These are phyloP conservation scores for Tanaodytes sp. DNA, from an alignment of 2,888 invertebrate species.

Conservation along the genomic window DNA sequence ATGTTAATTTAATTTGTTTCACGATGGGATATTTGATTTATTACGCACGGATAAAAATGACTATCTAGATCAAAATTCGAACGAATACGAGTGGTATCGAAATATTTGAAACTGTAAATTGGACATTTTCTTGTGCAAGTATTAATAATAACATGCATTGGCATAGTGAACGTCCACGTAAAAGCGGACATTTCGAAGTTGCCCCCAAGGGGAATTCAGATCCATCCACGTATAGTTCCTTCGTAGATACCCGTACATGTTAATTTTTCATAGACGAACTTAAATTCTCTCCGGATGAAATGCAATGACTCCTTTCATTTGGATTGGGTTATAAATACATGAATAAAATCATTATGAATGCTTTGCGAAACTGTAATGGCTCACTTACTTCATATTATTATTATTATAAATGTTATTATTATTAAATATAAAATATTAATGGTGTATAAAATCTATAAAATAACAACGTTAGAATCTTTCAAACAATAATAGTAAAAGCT, in stretches of 20 bases:
- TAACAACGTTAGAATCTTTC: too few species aligned
- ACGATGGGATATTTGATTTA: too few species aligned
- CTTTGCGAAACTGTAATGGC: too few species aligned
- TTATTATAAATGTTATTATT: too few species aligned
- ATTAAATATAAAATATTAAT: too few species aligned
- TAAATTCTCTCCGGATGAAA: constrained; percentile 27
- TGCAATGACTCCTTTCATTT: constrained; percentile 27
- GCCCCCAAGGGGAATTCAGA: constrained; percentile 38
- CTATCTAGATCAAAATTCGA: too few species aligned
- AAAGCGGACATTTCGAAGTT: constrained; percentile 44
- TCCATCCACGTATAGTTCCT: constrained; percentile 35
- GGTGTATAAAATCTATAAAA: too few species aligned
- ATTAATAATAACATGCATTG: constrained; percentile 33
- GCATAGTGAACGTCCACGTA: constrained; percentile 10
- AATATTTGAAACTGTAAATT: constrained; percentile 24
- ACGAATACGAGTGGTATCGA: too few species aligned
- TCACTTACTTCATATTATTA: too few species aligned
- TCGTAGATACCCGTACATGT: constrained; percentile 29
- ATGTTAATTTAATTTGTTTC: too few species aligned
- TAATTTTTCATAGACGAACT: constrained; percentile 33
- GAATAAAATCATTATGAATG: constrained; percentile 24
- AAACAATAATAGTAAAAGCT: too few species aligned
- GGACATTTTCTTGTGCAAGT: constrained; percentile 26
- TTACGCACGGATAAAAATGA: too few species aligned
- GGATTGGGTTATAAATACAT: constrained; percentile 27